A percentile compares a stretch with the other conserved stretches of the same genome.
Conservation (phyloP, 1,140 invertebrate species). For the Drosophila quadrilineata region DNA sequence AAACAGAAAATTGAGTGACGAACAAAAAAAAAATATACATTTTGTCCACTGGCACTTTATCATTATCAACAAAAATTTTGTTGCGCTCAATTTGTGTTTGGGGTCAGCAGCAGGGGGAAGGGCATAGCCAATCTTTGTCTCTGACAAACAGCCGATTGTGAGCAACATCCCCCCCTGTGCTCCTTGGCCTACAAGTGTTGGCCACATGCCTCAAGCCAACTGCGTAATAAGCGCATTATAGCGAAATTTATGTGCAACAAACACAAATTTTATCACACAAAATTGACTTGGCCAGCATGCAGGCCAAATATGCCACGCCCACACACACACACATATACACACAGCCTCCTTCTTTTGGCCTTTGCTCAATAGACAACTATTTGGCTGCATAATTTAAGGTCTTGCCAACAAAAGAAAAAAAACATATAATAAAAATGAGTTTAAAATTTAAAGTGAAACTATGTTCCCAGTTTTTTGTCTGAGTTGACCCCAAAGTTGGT, state of each 20-base stretch:
- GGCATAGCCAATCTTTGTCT: background rate
- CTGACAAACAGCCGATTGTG: conserved; percentile 8
- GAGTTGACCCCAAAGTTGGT: conserved; percentile 58
- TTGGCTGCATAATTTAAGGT: conserved; percentile 68
- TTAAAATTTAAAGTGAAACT: conserved; percentile 40
- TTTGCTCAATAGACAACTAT: conserved; percentile 46
- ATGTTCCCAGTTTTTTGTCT: too few species aligned
- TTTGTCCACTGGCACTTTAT: conserved; percentile 33
- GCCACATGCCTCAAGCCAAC: conserved; percentile 2
- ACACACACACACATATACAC: background rate
- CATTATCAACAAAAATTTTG: conserved; percentile 72
- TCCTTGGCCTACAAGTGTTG: background rate
- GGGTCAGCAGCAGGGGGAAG: conserved; percentile 24
- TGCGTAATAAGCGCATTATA: conserved; percentile 71
- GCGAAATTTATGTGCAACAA: conserved; percentile 63
- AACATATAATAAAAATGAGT: conserved; percentile 47
- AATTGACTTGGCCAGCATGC: conserved; percentile 49
- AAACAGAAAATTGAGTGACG: conserved; percentile 5
- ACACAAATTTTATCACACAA: conserved; percentile 60
- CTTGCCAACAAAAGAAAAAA: background rate
- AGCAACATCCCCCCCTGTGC: background rate
- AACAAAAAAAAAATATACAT: conserved; percentile 17
- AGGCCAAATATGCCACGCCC: conserved; percentile 13
- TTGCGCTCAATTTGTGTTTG: conserved; percentile 61
- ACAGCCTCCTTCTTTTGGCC: conserved; percentile 14